Evolutionary conservation across 2,797 vertebrate genomes (phyloP), one percentile per base, ranked within the genome.

Genomic region (Buphagus erythrorhynchus): DNA sequence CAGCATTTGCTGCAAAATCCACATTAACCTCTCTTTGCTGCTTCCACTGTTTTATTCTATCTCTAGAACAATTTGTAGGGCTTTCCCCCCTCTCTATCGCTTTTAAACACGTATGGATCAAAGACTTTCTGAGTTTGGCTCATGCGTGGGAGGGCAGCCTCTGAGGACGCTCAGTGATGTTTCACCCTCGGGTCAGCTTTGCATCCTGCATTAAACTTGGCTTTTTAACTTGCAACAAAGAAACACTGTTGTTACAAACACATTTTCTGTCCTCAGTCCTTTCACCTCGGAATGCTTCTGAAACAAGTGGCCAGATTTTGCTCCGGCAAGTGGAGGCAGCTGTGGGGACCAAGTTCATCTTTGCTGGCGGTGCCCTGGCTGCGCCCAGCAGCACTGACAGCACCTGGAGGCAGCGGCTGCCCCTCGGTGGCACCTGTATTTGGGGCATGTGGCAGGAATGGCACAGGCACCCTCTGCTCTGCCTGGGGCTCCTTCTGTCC

Each of bases 161-260:
- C 61, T 72, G 90, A 71, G 87, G 75, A 77, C 43, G 3, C 51
- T 88, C 85, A 86, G 76, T 42, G 76, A 51, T 80, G 58, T 58
- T 93, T 92, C 87, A 94, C 84, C 93, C 76, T 48, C 17, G n/a
- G 95, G 95, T 96, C 95, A 95, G 58, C 82, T 95, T 90, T 69
- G 85, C 75, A 88, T 81, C 85, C 93, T 83, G 76, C 51, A 11
- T 72, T 83, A 90, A 77, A 78, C 33, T 88, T 66, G 69, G 7
- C 55, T 89, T 33, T 91, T 84, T 83, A 26, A 54, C 52, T 79
- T 17, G 22, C 85, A 94, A 95, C 91, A 96, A 95, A 96, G 95
- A 67, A 86, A 81, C 85, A 31, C 69, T 96, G 94, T 95, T 87
- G 46, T 69, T 61, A 55, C 36, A 92, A 89, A 74, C 14, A 18